These are phyloP conservation scores for Hirtodrosophila confusa DNA, from an alignment of 2,888 invertebrate genomes.

Conservation along the genomic window DNA sequence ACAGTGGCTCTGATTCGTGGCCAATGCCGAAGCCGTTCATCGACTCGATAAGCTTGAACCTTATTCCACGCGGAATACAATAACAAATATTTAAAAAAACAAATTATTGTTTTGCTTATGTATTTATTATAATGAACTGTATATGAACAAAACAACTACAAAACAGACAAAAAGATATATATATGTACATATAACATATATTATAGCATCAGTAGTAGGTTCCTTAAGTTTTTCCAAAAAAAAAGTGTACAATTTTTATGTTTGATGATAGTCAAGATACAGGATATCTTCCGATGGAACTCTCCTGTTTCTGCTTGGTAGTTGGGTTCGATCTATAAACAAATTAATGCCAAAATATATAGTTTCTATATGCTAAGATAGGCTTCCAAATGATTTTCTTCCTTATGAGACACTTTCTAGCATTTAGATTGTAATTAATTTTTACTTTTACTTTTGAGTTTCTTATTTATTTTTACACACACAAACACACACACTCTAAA, in stretches of 20 bases:
- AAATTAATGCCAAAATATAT: constrained; percentile 7
- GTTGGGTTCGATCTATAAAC: constrained; percentile 4
- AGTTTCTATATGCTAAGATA: not conserved
- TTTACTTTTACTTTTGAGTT: constrained; percentile 4
- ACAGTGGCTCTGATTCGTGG: constrained; percentile 22
- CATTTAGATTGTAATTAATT: not conserved
- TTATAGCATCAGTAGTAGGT: no score
- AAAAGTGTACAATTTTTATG: no score
- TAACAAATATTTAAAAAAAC: constrained; percentile 8
- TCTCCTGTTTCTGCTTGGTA: not conserved
- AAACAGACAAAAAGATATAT: no score
- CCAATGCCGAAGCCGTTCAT: constrained; percentile 67
- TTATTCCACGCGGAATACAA: constrained; percentile 6
- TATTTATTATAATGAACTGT: no score
- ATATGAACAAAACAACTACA: no score
- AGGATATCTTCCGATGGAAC: constrained; percentile 6
- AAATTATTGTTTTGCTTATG: not conserved
- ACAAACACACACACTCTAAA: constrained; percentile 36
- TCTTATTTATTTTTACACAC: not conserved
- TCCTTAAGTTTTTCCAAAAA: no score
- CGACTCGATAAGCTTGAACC: constrained; percentile 54
- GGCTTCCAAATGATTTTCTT: constrained; percentile 30
- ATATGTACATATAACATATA: no score
- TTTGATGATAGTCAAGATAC: not conserved
- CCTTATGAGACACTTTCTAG: not conserved